Base-by-base conservation (phyloP, 1,140 invertebrate genomes). In the Episyrphus balteatus region DNA sequence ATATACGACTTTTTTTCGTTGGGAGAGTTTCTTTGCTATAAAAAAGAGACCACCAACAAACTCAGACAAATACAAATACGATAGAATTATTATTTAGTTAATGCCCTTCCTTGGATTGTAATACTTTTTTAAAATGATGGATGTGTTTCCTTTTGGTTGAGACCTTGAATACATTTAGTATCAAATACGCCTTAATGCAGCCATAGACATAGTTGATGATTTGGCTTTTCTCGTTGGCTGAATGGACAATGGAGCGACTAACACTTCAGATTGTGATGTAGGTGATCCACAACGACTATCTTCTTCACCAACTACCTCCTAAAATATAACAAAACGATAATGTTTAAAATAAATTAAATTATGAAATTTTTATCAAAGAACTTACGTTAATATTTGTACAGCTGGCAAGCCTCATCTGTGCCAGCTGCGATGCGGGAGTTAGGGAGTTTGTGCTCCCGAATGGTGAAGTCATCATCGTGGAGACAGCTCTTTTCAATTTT, bases 401-500 rank as follows among this genome's bases (percentile, higher is more conserved):
- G 68, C 83, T 86, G 48, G 84, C 84, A 51, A 88, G 73, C 58
- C 81, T 74, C 84, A 88, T 88, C 69, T 88, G 83, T 26, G 83
- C 82, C 49, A 88, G 72, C 65, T 84, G 80, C 17, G 79, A 80
- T 32, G 76, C 78, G 15, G 79, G 84, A 49, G 84, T 85, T 40
- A 88, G 72, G 55, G 83, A 86, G 47, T 82, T 82, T 11, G 81
- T 83, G 54, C 81, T 84, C 45, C 84, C 84, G 70, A 89, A 88
- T 3, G 89, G 88, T 54, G 88, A 91, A 47, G 76, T 77, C 83
- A 92, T 91, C 77, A 91, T 85, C n/a, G 89, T 90, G 11, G 90
- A 94, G 61, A 95, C 85, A 5, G 92, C 91, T 44, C 92, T 76
- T 71, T 93, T 95, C 54, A 95, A 65, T 70, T 92, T 92, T 43